Base-by-base conservation (phyloP, 1,140 invertebrate species). In the Zaprionus africanus region DNA sequence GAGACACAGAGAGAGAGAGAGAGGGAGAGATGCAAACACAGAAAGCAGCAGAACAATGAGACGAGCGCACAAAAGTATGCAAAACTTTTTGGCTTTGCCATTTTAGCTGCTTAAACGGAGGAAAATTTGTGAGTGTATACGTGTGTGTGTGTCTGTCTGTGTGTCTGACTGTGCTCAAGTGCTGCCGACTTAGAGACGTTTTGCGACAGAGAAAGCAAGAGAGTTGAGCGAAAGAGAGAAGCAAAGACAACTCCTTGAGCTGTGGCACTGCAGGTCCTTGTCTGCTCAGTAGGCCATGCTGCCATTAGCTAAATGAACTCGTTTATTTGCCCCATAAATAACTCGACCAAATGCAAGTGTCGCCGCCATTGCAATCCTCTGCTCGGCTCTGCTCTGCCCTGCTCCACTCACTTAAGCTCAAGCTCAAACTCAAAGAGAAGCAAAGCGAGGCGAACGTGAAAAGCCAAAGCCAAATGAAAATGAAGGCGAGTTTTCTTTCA, bases 271-370 rank as follows among this genome's bases (percentile, higher is more conserved):
- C 26, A 54, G 28, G 17, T 74, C 51, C 80, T 88, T 74, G 85
- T 64, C 77, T 73, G 85, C 85, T 81, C 81, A 90, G 72, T 90
- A 90, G 85, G 85, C 85, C 85, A 82, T 88, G 70, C 54, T 74
- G 65, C 84, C 84, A 88, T 88, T 88, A 88, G 84, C 84, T 84
- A 88, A 88, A 88, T 88, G 85, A 88, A 88, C 84, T 88, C 84
- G 85, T 90, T 88, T 87, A 88, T 82, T 78, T 79, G 81, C 66
- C 62, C 81, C 85, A 84, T 90, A 88, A 84, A 84, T 88, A 88
- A 88, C 85, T 84, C 74, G 74, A 74, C 72, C 54, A 83, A 90
- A 84, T 88, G 85, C 85, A 88, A 90, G 84, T 76, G 74, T 72
- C 68, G 57, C 53, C 53, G 56, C 56, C 65, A 53, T 24, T 22